Evolutionary conservation across 2,888 invertebrate genomes (phyloP).

Genomic region (Chrysolina haemoptera): DNA sequence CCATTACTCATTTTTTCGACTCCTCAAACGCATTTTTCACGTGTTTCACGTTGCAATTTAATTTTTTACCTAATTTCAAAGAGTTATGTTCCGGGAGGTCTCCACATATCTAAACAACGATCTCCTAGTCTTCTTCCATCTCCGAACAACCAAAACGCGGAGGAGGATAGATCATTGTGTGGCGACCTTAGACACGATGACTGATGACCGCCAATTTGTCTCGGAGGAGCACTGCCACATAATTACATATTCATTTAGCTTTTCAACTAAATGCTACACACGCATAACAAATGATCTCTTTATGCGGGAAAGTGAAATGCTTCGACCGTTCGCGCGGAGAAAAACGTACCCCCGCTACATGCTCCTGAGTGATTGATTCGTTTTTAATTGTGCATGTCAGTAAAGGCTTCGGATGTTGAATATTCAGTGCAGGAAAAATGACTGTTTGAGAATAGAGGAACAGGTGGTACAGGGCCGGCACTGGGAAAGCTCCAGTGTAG

Average conservation of each 20-base stretch:
- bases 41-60: too few species aligned
- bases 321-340: constrained; percentile 13
- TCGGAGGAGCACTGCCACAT: constrained; percentile 26
- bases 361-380: constrained; percentile 28
- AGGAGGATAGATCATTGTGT: constrained; percentile 13
- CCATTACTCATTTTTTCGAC: too few species aligned
- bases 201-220: constrained; percentile 35
- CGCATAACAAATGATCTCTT: constrained; percentile 18
- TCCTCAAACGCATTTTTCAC: too few species aligned
- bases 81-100: too few species aligned
- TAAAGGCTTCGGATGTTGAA: constrained; percentile 22
- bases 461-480: background rate
- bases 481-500: background rate
- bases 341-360: constrained; percentile 16
- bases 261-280: constrained; percentile 25
- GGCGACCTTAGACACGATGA: constrained; percentile 24
- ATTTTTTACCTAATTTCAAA: too few species aligned
- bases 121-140: too few species aligned
- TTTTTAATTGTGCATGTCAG: constrained; percentile 29
- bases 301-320: constrained; percentile 10
- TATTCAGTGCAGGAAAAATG: constrained; percentile 24
- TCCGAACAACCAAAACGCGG: background rate
- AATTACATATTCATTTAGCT: constrained; percentile 31
- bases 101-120: too few species aligned
- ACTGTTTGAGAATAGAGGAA: constrained; percentile 18